Conservation (phyloP, 2,797 vertebrate genomes). For the Delichon dasypus region DNA sequence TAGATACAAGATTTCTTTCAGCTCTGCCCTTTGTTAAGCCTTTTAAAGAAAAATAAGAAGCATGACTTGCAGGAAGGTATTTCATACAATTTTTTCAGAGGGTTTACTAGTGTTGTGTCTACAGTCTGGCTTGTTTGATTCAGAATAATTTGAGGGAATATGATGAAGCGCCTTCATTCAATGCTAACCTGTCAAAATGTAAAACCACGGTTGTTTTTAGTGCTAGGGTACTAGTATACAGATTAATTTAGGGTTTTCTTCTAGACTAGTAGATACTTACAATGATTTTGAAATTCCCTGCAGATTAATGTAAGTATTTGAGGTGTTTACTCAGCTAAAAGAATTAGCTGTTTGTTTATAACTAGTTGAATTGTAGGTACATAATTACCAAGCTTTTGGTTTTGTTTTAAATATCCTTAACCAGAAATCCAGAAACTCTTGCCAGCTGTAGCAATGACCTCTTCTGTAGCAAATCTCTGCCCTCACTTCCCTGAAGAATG, state of each 20-base stretch:
- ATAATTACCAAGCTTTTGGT: neutral
- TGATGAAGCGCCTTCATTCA: neutral
- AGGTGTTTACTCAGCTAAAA: neutral
- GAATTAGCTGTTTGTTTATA: neutral
- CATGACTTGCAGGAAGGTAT: neutral
- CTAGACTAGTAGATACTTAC: neutral
- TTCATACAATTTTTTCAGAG: neutral
- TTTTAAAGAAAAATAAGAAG: slow-evolving; percentile 21
- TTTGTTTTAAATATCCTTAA: neutral
- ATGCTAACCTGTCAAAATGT: slow-evolving; percentile 2
- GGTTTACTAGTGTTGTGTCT: neutral
- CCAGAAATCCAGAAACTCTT: neutral
- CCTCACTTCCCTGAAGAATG: neutral
- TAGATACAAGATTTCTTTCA: neutral
- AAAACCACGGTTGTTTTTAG: neutral
- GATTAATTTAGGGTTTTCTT: slow-evolving; percentile 29
- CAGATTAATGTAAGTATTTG: neutral
- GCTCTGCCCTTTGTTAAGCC: neutral
- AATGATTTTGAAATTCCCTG: neutral
- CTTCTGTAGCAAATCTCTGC: neutral
- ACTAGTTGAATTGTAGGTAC: neutral
- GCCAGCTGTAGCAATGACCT: neutral
- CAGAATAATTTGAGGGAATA: neutral
- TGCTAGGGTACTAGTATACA: neutral
- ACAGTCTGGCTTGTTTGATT: neutral